These are phyloP conservation scores for Dromiciops gliroides DNA, from an alignment of 2,113 vertebrate species.

Conservation along the genomic window DNA sequence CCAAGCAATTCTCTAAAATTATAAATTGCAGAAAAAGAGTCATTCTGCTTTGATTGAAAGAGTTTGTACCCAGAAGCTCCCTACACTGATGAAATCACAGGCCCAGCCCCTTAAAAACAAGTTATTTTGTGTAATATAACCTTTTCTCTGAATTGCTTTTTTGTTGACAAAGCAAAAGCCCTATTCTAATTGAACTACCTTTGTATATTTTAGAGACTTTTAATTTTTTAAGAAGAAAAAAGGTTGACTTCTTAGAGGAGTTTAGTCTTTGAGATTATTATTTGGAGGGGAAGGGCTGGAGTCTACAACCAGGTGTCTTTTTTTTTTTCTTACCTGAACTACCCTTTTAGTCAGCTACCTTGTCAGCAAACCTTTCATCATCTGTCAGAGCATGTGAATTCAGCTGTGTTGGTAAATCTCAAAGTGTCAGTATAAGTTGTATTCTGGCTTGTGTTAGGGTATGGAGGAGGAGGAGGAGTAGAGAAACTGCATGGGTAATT, in stretches of 20 bases:
- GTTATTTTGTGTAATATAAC: background rate
- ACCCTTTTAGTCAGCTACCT: background rate
- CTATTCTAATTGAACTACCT: background rate
- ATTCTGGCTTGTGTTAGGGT: background rate
- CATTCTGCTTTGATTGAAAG: background rate
- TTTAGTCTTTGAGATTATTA: rapidly evolving
- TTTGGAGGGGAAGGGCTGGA: background rate
- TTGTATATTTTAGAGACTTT: background rate
- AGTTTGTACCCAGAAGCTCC: background rate
- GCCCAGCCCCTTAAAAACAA: background rate
- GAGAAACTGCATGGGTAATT: rapidly evolving
- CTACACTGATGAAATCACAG: background rate
- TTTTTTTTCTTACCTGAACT: background rate
- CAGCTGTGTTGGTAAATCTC: background rate
- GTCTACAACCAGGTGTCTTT: background rate
- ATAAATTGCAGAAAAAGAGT: background rate
- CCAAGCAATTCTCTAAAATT: background rate
- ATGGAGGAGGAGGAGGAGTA: background rate
- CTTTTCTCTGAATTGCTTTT: background rate
- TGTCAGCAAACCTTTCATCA: background rate
- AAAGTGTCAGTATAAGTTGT: background rate
- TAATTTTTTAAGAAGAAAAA: background rate
- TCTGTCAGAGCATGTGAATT: rapidly evolving
- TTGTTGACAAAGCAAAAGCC: background rate
- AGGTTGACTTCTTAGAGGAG: background rate